Evolutionary conservation across 2,888 invertebrate species (phyloP), one percentile per base, ranked within the genome.

Genomic region (Leptinotarsa peninsularis): DNA sequence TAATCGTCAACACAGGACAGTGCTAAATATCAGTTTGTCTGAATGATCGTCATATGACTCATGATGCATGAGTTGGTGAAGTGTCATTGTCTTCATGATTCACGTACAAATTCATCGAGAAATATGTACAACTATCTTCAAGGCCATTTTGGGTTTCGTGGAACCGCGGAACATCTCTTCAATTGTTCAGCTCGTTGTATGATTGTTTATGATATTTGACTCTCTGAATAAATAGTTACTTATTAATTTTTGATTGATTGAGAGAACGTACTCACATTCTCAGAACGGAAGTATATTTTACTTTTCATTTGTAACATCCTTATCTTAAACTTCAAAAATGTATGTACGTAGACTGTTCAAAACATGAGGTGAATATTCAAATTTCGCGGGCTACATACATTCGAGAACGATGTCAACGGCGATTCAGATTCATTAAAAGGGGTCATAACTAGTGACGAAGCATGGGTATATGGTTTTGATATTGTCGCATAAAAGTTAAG

Each of bases 191-290:
- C n/a, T 63, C 63, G n/a, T 43, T 10, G 33, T 63, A n/a, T 10
- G 2, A 18, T 63, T 43, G 63, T 63, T 58, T 33, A 63, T 43
- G 43, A n/a, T 63, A 63, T 63, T 63, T 10, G 43, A 7, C 17
- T n/a, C 33, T 43, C n/a, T 63, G 63, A 63, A 63, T 63, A 63
- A n/a, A 33, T 63, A 63, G 63, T 63, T 63, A 33, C 63, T 63
- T 63, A 63, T 63, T 63, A 63, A 33, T 63, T 27, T 33, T 33
- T n/a, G 43, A n/a, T n/a, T 63, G n/a, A 14, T 63, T 15, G 18
- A 63, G 17, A 33, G 43, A 63, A 27, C n/a, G n/a, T 33, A 63
- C 3, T 2, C 1, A 5, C 17, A 14, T 63, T 63, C 5, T n/a
- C 18, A 33, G 13, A 33, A 17, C 17, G 63, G 63, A 63, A 33